Evolutionary conservation across 2,888 invertebrate genomes (phyloP).

Genomic region (Rhorus exstirpatorius): DNA sequence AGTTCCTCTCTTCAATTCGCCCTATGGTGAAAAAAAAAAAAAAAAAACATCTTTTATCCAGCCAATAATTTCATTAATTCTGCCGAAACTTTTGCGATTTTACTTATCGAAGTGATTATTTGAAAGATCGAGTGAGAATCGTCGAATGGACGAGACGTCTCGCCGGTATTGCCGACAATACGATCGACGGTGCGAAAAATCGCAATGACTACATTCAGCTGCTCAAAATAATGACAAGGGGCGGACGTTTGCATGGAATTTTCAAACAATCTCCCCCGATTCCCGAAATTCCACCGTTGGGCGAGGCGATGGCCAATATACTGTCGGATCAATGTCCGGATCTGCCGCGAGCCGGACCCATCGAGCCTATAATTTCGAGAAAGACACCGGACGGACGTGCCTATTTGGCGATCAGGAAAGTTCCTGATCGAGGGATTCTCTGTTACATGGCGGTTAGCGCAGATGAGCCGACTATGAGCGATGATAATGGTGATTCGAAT

Average conservation of each 20-base stretch:
- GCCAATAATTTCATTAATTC: no score
- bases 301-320: constrained; percentile 86
- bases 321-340: constrained; percentile 79
- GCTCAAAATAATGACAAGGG: constrained; percentile 86
- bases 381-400: constrained; percentile 87
- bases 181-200: constrained; percentile 85
- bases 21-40: constrained; percentile 75
- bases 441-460: constrained; percentile 88
- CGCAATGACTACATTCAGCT: constrained; percentile 87
- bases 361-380: constrained; percentile 87
- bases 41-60: no score
- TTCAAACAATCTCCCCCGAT: constrained; percentile 86
- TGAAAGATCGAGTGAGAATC: constrained; percentile 86
- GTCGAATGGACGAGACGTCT: constrained; percentile 87
- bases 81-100: no score
- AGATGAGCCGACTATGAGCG: constrained; percentile 62
- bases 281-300: constrained; percentile 84
- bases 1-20: constrained; percentile 75
- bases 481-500: constrained; percentile 27
- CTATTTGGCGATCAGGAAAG: constrained; percentile 87
- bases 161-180: constrained; percentile 85
- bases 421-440: constrained; percentile 87
- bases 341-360: constrained; percentile 87
- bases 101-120: constrained; percentile 1
- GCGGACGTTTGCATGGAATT: constrained; percentile 86